Base-by-base conservation (phyloP, 2,113 vertebrate genomes). In the Siniperca knerii region DNA sequence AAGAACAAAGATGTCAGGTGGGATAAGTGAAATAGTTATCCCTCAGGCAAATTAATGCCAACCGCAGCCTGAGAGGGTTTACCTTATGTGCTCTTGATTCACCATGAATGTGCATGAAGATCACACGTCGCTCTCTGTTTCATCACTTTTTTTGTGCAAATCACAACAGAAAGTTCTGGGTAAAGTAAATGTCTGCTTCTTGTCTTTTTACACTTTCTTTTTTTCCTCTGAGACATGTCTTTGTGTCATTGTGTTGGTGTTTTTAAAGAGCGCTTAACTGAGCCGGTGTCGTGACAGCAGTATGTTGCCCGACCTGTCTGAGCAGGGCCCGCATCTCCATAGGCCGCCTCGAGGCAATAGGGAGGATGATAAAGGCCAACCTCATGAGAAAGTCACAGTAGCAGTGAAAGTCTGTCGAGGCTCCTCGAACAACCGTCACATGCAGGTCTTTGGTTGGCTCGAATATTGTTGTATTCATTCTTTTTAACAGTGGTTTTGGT, bases 231-330 rank as follows among this genome's bases (percentile, higher is more conserved):
- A 85, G 74, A 52, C 33, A 0, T 1, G 67, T 71, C n/a, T 83
- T 6, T 66, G 58, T 75, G 74, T 86, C 55, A 48, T 83, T 83
- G 50, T 83, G 64, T 61, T 65, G 48, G 18, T 55, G 55, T 62
- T 84, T 84, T 77, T 77, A 54, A 80, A 78, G 69, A 52, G 82
- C 8, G 16, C 42, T 88, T 62, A 50, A 42, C 69, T 64, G 35
- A 58, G 82, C n/a, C 12, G 8, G 57, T 90, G 76, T 80, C 84
- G 83, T 90, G 90, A 90, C 90, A 87, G 87, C 85, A 85, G 71
- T 76, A 94, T 89, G 91, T 86, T 67, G 90, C 71, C 72, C 57
- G 57, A 94, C 92, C 93, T 92, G 93, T 94, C 92, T 90, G 93
- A 92, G 92, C 90, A 90, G 82, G 18, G 83, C 92, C 89, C 83